phyloP scores from a whole-genome alignment of 2,888 invertebrate genomes.

The Tenthredo livida region DNA sequence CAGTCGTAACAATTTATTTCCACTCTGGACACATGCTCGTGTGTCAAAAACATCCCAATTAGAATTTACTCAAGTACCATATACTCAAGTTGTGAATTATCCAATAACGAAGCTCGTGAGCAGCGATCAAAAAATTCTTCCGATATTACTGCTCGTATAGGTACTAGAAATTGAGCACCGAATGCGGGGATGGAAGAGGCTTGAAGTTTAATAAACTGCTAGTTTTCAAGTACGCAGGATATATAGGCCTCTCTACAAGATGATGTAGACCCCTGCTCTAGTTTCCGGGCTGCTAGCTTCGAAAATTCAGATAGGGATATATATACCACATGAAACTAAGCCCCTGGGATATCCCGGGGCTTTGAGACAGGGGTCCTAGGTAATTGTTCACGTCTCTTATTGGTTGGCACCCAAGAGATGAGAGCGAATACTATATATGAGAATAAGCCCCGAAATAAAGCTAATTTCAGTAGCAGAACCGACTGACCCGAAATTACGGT shows the following conservation, averaged over 20 bases:
- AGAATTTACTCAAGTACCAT: not conserved
- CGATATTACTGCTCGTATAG: not conserved
- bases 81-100: not conserved
- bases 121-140: not conserved
- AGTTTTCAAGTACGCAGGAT: not conserved
- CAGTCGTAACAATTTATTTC: not conserved
- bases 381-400: slow-evolving; percentile 47
- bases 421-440: not conserved
- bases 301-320: slow-evolving; percentile 21
- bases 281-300: not conserved
- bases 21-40: not conserved
- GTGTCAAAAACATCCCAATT: slow-evolving; percentile 9
- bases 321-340: slow-evolving; percentile 33
- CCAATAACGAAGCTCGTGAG: not conserved
- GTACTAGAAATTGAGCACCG: not conserved
- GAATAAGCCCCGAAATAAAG: slow-evolving; percentile 20
- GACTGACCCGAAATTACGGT: not conserved
- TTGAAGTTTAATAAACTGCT: not conserved
- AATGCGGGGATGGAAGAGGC: not conserved
- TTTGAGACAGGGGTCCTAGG: slow-evolving; percentile 18
- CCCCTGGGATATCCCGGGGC: slow-evolving; percentile 34
- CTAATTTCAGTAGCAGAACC: not conserved
- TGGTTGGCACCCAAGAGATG: slow-evolving; percentile 17
- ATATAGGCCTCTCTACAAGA: not conserved
- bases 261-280: slow-evolving; percentile 28